Evolutionary conservation across 2,113 vertebrate genomes (phyloP), one percentile per base, ranked within the genome.

Genomic region (Laterallus jamaicensis): DNA sequence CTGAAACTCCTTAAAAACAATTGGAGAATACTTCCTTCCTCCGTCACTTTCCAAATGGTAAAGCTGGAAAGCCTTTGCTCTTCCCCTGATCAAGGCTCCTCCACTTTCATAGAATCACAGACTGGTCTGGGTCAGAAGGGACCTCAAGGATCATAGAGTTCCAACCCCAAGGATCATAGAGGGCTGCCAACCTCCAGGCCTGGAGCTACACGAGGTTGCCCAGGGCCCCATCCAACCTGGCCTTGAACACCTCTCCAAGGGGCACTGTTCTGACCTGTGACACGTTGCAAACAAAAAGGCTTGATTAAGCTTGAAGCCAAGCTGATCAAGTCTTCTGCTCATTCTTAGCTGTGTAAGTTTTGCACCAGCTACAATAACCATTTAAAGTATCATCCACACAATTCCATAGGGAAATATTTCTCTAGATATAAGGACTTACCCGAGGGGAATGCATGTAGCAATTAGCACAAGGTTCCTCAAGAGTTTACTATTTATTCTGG

Each of bases 281-380:
- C 25, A 44, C 2, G 0, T 32, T 7, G 11, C 6, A 26, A 71
- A n/a, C 9, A 58, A 25, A 17, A 39, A 58, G 14, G 56, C 4
- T 14, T 19, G 4, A 40, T 22, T 37, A 52, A 32, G 60, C 21
- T 50, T 66, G 29, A 69, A 80, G 47, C 5, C 20, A 31, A 47
- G 50, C 39, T 47, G 21, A 16, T 40, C 3, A 0, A 67, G 60
- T 7, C 67, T 68, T 59, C 39, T 26, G 39, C 39, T 71, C 1
- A 0, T n/a, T 42, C 49, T 29, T 15, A 69, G 67, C 49, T 1
- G 1, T 13, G 18, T 42, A n/a, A 70, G 42, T 22, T 59, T 37
- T 32, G 29, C n/a, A 44, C 31, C 52, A 26, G 21, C 35, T 17
- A 40, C 50, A 82, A 12, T 16, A 9, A 29, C 17, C 4, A 1